These are phyloP conservation scores for Sebastes hopkinsi DNA, from an alignment of 2,797 vertebrate species.

Conservation along the genomic window DNA sequence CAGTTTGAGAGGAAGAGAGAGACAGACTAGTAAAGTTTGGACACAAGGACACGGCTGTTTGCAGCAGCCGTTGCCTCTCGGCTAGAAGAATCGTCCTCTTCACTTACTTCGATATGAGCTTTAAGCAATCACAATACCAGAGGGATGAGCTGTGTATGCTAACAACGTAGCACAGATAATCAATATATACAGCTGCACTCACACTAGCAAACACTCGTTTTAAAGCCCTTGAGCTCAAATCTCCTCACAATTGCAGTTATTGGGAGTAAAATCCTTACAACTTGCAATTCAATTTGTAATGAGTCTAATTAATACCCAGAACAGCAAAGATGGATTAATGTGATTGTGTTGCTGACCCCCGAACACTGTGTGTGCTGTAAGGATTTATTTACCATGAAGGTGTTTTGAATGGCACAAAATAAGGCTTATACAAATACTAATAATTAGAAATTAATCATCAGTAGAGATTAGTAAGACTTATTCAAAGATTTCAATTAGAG, in stretches of 20 bases:
- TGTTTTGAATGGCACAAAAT: background rate
- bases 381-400: slow-evolving; percentile 15
- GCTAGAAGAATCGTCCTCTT: background rate
- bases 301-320: slow-evolving; percentile 25
- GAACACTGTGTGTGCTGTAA: background rate
- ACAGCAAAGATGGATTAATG: slow-evolving; percentile 14
- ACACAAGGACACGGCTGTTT: background rate
- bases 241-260: background rate
- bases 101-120: background rate
- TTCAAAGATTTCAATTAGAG: background rate
- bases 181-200: background rate
- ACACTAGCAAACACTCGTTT: background rate
- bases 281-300: slow-evolving; percentile 3
- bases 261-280: background rate
- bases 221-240: background rate
- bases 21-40: background rate
- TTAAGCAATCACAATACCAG: background rate
- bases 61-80: background rate
- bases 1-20: background rate
- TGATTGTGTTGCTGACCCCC: slow-evolving; percentile 2
- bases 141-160: background rate
- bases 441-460: slow-evolving; percentile 2
- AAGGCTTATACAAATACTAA: background rate
- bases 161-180: background rate
- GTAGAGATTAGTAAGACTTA: background rate